These are phyloP conservation scores for Brachyrhaphis roseni DNA, from an alignment of 2,797 vertebrate genomes.

Conservation along the genomic window DNA sequence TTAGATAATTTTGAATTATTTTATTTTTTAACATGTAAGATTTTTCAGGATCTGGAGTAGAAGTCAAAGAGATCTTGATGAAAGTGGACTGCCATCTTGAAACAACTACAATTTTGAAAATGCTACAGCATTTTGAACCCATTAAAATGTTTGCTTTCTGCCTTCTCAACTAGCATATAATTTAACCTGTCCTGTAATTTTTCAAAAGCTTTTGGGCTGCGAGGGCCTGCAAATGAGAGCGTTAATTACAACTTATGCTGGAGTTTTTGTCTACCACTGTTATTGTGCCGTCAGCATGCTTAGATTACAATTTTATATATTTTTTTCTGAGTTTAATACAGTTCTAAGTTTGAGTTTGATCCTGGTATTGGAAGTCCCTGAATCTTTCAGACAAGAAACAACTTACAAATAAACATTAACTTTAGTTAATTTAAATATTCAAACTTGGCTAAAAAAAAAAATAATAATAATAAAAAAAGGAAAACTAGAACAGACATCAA, in stretches of 20 bases:
- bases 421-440: not conserved
- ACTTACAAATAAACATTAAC: not conserved
- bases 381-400: not conserved
- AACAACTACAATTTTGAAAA: not conserved
- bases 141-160: not conserved
- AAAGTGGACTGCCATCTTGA: not conserved
- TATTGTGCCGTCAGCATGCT: not conserved
- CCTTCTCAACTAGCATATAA: too few species aligned
- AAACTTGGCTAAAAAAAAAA: not conserved
- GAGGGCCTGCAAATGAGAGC: not conserved
- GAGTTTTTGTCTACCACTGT: not conserved
- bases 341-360: not conserved
- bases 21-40: not conserved
- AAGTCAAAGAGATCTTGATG: not conserved
- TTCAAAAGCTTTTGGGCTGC: not conserved
- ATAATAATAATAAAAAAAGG: too few species aligned
- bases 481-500: not conserved
- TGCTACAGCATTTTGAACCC: too few species aligned
- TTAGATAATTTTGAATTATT: not conserved
- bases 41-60: not conserved
- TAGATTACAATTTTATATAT: not conserved
- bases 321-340: not conserved
- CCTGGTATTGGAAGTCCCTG: not conserved
- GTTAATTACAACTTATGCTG: not conserved
- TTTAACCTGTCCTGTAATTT: not conserved